These are phyloP conservation scores for Pteromalus puparum DNA, from an alignment of 1,140 invertebrate genomes.

Conservation along the genomic window DNA sequence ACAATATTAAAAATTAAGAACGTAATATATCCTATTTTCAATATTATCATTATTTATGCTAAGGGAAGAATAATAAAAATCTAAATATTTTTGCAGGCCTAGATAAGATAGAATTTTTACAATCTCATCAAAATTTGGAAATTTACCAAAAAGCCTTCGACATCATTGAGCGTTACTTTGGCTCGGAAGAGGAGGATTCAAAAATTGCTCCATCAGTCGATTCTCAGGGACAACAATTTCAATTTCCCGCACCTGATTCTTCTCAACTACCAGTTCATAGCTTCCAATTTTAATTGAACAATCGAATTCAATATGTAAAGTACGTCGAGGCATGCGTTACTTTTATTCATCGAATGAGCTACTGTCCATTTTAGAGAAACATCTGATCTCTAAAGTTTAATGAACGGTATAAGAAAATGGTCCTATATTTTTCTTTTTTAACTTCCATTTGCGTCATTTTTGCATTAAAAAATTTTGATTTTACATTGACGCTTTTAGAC, in stretches of 20 bases:
- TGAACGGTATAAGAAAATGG: slow-evolving; percentile 37
- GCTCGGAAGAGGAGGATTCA: slow-evolving; percentile 92
- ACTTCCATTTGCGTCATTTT: slow-evolving; percentile 24
- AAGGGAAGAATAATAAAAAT: background rate
- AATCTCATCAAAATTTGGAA: slow-evolving; percentile 96
- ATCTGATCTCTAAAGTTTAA: slow-evolving; percentile 47
- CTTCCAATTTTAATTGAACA: slow-evolving; percentile 83
- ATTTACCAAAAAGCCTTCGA: slow-evolving; percentile 98
- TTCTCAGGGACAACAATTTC: slow-evolving; percentile 85
- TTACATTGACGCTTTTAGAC: slow-evolving; percentile 12
- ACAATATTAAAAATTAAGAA: background rate
- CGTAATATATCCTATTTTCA: background rate
- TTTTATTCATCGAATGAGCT: slow-evolving; percentile 63
- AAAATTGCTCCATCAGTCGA: slow-evolving; percentile 88
- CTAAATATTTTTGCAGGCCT: slow-evolving; percentile 81
- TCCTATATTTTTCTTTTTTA: slow-evolving; percentile 54
- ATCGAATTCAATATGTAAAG: slow-evolving; percentile 45
- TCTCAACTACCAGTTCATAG: slow-evolving; percentile 82
- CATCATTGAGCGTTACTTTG: slow-evolving; percentile 97
- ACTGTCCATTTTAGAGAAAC: slow-evolving; percentile 58
- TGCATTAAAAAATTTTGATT: slow-evolving; percentile 32
- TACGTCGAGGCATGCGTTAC: slow-evolving; percentile 52
- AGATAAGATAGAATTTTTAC: slow-evolving; percentile 98
- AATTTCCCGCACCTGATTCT: slow-evolving; percentile 84
- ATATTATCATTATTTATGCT: background rate